Evolutionary conservation across 2,888 invertebrate genomes (phyloP).

Genomic region (Blastobasis lacticolella): DNA sequence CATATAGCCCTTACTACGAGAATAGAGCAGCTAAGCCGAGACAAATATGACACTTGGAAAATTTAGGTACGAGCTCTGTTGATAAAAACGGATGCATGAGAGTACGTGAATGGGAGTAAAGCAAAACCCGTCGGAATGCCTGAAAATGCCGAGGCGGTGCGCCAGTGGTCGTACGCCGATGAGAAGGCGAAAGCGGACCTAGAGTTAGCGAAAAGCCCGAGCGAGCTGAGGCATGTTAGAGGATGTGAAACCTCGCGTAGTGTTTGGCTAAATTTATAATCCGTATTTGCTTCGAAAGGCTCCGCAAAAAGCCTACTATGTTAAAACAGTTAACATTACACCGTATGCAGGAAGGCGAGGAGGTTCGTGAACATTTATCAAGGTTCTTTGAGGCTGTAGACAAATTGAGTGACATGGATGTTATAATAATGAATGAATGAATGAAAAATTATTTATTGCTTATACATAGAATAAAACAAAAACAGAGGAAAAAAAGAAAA

Average conservation of each 20-base stretch:
- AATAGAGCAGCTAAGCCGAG: background rate
- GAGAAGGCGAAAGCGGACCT: background rate
- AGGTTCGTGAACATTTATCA: background rate
- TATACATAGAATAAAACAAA: too few species aligned
- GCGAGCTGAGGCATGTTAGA: constrained; percentile 1
- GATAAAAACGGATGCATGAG: background rate
- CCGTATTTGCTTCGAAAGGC: background rate
- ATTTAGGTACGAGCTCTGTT: background rate
- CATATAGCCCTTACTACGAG: too few species aligned
- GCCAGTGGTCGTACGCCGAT: background rate
- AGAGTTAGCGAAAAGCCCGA: background rate
- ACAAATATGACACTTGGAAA: background rate
- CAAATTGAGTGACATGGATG: background rate
- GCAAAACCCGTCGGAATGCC: background rate
- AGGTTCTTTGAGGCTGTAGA: background rate
- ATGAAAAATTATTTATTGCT: too few species aligned
- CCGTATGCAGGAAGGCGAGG: background rate
- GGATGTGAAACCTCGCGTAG: too few species aligned
- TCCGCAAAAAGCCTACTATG: constrained; percentile 1
- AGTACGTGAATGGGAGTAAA: background rate
- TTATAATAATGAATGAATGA: too few species aligned
- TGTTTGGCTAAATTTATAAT: too few species aligned
- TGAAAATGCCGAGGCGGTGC: background rate
- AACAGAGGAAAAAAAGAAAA: too few species aligned
- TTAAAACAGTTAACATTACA: background rate